Evolutionary conservation across 2,113 vertebrate genomes (phyloP).

Genomic region (Prolemur simus): DNA sequence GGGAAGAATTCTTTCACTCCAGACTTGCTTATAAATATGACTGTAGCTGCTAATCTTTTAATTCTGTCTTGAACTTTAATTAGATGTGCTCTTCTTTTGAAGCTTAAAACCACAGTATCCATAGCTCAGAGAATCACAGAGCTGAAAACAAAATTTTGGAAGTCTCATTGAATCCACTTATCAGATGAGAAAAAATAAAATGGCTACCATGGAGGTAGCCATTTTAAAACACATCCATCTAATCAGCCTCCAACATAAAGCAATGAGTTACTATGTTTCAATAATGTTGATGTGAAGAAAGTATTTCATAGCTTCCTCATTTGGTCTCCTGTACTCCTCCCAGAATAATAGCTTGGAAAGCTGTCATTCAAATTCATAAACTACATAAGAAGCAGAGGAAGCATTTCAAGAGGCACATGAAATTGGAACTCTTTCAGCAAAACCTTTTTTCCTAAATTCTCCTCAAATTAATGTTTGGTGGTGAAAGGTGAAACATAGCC

Average conservation of each 20-base stretch:
- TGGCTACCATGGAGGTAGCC: not conserved
- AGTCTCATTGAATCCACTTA: not conserved
- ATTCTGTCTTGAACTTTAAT: not conserved
- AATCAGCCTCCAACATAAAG: not conserved
- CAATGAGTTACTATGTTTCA: not conserved
- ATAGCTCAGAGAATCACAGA: not conserved
- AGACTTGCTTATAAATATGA: not conserved
- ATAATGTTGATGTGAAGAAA: not conserved
- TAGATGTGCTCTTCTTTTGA: not conserved
- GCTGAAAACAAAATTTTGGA: not conserved
- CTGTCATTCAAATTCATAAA: conserved; percentile 30
- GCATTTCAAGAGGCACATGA: not conserved
- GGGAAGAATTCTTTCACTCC: not conserved
- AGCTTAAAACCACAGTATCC: not conserved
- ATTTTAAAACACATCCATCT: not conserved
- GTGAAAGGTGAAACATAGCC: not conserved
- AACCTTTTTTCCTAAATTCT: not conserved
- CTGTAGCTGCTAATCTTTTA: not conserved
- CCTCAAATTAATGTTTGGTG: not conserved
- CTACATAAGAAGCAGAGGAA: not conserved
- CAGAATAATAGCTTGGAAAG: not conserved
- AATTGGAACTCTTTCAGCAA: not conserved
- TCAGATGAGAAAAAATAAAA: not conserved
- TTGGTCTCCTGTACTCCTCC: not conserved
- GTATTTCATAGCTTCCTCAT: not conserved